Evolutionary conservation across 2,797 vertebrate species (phyloP).

Genomic region (Paedocypris micromegethes): DNA sequence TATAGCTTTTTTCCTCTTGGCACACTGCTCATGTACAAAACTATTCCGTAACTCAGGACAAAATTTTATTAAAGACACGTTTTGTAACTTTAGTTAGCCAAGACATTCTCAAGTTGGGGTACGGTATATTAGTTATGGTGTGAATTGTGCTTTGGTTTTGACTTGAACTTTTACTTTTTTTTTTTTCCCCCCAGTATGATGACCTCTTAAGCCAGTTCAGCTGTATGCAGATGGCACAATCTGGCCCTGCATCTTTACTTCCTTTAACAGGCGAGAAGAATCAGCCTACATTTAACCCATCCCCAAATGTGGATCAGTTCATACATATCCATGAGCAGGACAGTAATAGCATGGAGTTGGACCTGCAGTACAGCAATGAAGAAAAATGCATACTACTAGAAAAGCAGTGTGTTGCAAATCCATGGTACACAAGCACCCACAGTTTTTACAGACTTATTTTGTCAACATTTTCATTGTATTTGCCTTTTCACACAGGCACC

Average conservation of each 20-base stretch:
- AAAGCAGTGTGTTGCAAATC: constrained; percentile 91
- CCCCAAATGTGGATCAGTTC: constrained; percentile 97
- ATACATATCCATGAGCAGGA: constrained; percentile 97
- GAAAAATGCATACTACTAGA: constrained; percentile 91
- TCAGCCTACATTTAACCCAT: constrained; percentile 74
- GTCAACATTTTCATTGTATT: no score
- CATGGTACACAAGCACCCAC: constrained; percentile 71
- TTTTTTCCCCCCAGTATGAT: constrained; percentile 76
- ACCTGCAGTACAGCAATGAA: constrained; percentile 91
- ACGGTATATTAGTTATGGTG: not conserved
- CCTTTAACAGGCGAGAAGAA: constrained; percentile 68
- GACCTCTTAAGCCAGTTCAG: constrained; percentile 99
- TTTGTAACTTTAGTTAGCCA: no score
- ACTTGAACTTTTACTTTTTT: constrained; percentile 8
- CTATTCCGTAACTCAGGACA: no score
- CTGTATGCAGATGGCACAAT: constrained; percentile 94
- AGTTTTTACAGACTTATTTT: no score
- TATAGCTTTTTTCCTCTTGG: no score
- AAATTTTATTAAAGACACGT: no score
- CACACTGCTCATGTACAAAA: no score
- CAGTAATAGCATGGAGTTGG: constrained; percentile 95
- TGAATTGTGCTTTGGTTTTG: not conserved
- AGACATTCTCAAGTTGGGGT: not conserved
- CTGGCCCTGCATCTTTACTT: constrained; percentile 81
- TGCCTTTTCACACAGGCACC: constrained; percentile 74